Base-by-base conservation (phyloP, 1,140 invertebrate genomes). In the Acromyrmex heyeri region DNA sequence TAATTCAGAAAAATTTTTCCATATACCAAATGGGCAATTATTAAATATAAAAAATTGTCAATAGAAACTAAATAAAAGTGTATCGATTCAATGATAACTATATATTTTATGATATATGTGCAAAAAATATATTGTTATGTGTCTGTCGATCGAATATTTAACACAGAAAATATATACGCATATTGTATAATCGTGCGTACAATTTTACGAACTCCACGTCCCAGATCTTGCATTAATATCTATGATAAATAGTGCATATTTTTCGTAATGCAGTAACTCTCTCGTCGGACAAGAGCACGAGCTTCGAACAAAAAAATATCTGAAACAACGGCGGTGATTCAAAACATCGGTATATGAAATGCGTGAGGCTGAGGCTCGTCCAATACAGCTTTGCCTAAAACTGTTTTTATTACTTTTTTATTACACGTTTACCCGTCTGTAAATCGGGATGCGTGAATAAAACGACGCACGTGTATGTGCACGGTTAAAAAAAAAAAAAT, bases 391-490 rank as follows among this genome's bases (percentile, higher is more conserved):
- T 83, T 83, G 8, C 55, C 53, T 73, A 83, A 73, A 83, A 83
- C 79, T 83, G 79, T 83, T 83, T 83, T 83, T 83, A 83, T 83
- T 83, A 73, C 69, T 62, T 75, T 73, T 83, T 83, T 83, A 73
- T 75, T 61, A 61, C 69, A 62, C 62, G 64, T 24, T 81, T 65
- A 30, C 44, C 50, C 55, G 79, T 62, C 69, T 50, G 55, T 61
- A n/a, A 83, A 62, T 83, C 79, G 69, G 24, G 48, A 34, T 34
- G 55, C 38, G 69, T 73, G 69, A 83, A 83, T 44, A 57, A 62
- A 83, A 61, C n/a, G 79, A 16, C 27, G 34, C 21, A 30, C 38
- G 21, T 21, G 12, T 30, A 12, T 59, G 12, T 73, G 55, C 34
- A 75, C n/a, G 44, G 79, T 34, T 73, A 50, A 44, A 73, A 82